Base-by-base conservation (phyloP, 92 coral and sea anemone species). In the Paramuricea clavata region DNA sequence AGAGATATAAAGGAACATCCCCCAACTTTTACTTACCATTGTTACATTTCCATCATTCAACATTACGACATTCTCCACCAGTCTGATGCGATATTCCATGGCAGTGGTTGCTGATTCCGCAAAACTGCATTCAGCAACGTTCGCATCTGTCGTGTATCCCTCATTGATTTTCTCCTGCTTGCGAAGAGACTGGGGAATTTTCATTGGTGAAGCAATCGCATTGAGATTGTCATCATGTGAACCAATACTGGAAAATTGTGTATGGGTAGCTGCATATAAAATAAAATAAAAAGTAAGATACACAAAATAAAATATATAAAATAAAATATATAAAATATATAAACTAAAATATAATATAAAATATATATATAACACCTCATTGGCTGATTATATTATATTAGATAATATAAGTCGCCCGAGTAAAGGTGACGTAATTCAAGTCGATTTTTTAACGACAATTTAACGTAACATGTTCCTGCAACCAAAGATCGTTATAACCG, bases 151-250 rank as follows among this genome's bases (percentile, higher is more conserved):
- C 5, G 9, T 30, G 27, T 34, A 36, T 70, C 28, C 76, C 30
- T 70, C 76, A n/a, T 39, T 70, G 19, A 70, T 70, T 5, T 33
- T 43, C 25, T 39, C 76, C 25, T 33, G 49, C 26, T 70, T 36
- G 50, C 52, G 76, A 22, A 70, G 49, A 2, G 76, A 70, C 76
- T 36, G 76, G 52, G 76, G 76, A 13, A 49, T 70, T 33, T 25
- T 34, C 12, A 34, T 2, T 39, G 76, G 52, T 70, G 76, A 34
- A 3, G 19, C 22, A 0, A 21, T 13, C 8, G 76, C 33, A 34
- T 10, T 70, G 22, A 43, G 10, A 30, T 39, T 15, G 26, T 70
- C 76, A 70, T 16, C 6, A 17, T 34, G 33, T 10, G 43, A 34
- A 43, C 49, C 27, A 70, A 30, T 3, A n/a, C 76, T 70, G 26